Conservation (phyloP, 2,888 invertebrate species). For the Graphium colonna region DNA sequence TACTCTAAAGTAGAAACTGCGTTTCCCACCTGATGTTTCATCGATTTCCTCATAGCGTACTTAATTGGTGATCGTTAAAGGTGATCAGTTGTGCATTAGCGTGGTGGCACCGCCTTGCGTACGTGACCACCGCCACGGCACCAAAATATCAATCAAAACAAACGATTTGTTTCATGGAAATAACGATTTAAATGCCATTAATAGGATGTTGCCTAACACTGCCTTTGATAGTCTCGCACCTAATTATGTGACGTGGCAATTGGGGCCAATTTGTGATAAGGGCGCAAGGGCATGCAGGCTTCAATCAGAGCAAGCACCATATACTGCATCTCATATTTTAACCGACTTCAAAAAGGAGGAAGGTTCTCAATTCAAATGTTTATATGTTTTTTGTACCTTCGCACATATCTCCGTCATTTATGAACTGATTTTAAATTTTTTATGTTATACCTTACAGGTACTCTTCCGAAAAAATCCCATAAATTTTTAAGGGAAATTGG, state of each 20-base stretch:
- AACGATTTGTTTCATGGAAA: constrained; percentile 50
- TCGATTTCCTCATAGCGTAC: background rate
- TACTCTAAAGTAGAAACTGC: too few species aligned
- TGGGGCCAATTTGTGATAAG: background rate
- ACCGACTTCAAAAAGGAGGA: too few species aligned
- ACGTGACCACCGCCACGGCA: constrained; percentile 27
- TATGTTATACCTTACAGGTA: too few species aligned
- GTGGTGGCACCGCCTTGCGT: background rate
- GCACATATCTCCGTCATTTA: too few species aligned
- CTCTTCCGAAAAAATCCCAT: too few species aligned
- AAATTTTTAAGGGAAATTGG: too few species aligned
- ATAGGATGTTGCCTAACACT: constrained; percentile 34
- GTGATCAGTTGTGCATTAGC: constrained; percentile 10
- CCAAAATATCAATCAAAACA: constrained; percentile 47
- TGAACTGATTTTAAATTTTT: too few species aligned
- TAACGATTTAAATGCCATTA: constrained; percentile 48
- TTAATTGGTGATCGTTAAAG: background rate
- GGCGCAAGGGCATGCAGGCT: constrained; percentile 5
- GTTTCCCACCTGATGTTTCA: background rate
- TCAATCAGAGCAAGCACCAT: background rate
- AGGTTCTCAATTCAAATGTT: too few species aligned
- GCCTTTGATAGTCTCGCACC: constrained; percentile 13
- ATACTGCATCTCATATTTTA: too few species aligned
- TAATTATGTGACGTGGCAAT: background rate
- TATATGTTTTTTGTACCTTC: too few species aligned